Percentiles rank a stretch among this genome's conserved stretches.
phyloP scores from a whole-genome alignment of 2,888 invertebrate species.

The Hyles lineata region DNA sequence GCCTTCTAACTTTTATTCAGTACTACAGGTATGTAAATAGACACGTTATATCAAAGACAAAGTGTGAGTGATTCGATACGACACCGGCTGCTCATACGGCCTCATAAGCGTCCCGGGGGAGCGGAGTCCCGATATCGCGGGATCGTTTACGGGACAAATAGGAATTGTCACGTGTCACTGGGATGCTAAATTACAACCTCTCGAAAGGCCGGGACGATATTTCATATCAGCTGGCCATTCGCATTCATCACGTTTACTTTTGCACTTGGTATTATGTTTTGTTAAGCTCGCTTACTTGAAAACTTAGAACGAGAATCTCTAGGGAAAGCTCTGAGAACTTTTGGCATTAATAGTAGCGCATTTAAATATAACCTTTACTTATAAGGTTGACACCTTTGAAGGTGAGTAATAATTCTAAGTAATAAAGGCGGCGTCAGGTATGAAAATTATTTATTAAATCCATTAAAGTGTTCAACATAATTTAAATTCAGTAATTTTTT shows the following conservation, averaged over 20 bases:
- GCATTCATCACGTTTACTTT: neutral
- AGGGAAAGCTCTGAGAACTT: too few relatives aligned
- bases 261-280: neutral
- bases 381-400: too few relatives aligned
- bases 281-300: neutral
- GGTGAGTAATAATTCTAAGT: too few relatives aligned
- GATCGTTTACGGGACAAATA: constrained; percentile 24
- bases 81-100: neutral
- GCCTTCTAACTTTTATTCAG: too few relatives aligned
- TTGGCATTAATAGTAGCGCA: too few relatives aligned
- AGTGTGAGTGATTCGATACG: constrained; percentile 8
- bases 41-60: neutral
- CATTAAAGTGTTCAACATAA: too few relatives aligned
- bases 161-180: constrained; percentile 11
- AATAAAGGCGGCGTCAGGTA: too few relatives aligned
- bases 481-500: too few relatives aligned
- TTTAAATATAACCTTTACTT: too few relatives aligned
- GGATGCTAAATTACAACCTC: neutral
- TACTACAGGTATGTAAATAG: neutral
- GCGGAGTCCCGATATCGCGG: neutral
- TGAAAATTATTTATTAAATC: too few relatives aligned
- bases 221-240: neutral
- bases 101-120: constrained; percentile 3
- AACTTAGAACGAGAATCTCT: too few relatives aligned
- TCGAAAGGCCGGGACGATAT: neutral